phyloP scores from a whole-genome alignment of 2,888 invertebrate genomes.

The Asteroscopus sphinx region DNA sequence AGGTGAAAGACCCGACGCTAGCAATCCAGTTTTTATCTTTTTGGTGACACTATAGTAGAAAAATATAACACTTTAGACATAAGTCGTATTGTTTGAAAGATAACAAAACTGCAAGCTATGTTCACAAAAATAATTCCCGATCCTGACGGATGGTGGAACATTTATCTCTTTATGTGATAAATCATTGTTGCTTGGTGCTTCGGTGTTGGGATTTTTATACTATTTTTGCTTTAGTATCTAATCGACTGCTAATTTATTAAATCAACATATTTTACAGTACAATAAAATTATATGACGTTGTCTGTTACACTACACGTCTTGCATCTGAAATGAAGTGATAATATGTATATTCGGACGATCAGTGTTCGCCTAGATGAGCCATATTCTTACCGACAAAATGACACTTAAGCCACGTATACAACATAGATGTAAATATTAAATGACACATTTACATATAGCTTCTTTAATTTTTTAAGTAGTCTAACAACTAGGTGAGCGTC shows the following conservation, averaged over 20 bases:
- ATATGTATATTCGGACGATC: slow-evolving; percentile 11
- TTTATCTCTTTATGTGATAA: slow-evolving; percentile 17
- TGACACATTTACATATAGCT: slow-evolving; percentile 6
- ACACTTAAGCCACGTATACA: slow-evolving; percentile 1
- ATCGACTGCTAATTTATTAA: slow-evolving; percentile 5
- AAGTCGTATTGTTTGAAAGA: slow-evolving; percentile 12
- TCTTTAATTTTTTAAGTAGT: slow-evolving; percentile 13
- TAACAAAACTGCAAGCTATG: slow-evolving; percentile 26
- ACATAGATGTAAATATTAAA: slow-evolving; percentile 1
- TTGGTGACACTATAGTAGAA: slow-evolving; percentile 1
- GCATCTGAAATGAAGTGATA: slow-evolving; percentile 14
- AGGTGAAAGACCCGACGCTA: slow-evolving; percentile 49
- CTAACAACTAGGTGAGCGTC: slow-evolving; percentile 19
- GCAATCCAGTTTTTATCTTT: slow-evolving; percentile 15
- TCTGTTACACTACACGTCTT: slow-evolving; percentile 3
- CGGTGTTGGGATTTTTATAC: slow-evolving; percentile 1
- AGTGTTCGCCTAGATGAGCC: slow-evolving; percentile 15
- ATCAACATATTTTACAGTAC: background rate
- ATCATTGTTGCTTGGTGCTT: slow-evolving; percentile 17
- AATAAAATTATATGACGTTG: slow-evolving; percentile 7
- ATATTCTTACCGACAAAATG: slow-evolving; percentile 17
- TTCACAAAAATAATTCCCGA: slow-evolving; percentile 8
- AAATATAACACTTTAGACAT: slow-evolving; percentile 18
- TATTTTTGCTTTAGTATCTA: slow-evolving; percentile 3
- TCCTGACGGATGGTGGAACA: slow-evolving; percentile 19